These are phyloP conservation scores for Pipa parva DNA, from an alignment of 2,113 vertebrate genomes.

Conservation along the genomic window DNA sequence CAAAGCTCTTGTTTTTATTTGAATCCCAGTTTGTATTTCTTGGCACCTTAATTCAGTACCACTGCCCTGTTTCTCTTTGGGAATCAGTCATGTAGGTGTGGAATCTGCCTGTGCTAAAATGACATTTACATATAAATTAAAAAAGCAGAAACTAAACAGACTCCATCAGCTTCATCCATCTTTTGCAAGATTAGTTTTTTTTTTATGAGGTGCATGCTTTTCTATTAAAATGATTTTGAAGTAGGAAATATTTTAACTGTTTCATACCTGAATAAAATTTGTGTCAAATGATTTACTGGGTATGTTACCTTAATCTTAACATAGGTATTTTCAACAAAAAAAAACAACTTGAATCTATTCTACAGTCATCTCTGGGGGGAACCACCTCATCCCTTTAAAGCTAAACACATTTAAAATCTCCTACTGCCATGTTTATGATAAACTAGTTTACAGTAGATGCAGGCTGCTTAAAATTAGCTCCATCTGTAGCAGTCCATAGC, in stretches of 20 bases:
- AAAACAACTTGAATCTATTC: no score
- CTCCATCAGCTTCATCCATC: conserved; percentile 31
- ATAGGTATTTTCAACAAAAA: no score
- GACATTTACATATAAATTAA: conserved; percentile 45
- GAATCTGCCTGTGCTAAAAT: conserved; percentile 16
- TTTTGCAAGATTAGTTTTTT: conserved; percentile 38
- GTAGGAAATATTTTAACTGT: conserved; percentile 21
- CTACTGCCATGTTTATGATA: no score
- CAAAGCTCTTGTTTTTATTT: neutral
- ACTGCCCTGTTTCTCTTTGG: conserved; percentile 3
- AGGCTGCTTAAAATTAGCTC: no score
- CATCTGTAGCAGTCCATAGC: no score
- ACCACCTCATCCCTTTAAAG: no score
- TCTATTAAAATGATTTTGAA: conserved; percentile 29
- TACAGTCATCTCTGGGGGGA: no score
- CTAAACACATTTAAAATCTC: no score
- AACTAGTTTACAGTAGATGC: no score
- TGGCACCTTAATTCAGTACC: conserved; percentile 4
- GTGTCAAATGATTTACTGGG: no score
- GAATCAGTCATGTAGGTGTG: conserved; percentile 28
- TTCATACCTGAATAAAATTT: conserved; percentile 5
- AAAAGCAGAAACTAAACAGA: conserved; percentile 32
- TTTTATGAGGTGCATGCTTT: conserved; percentile 32
- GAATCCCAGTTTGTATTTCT: neutral
- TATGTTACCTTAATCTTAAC: no score